Conservation (phyloP, 2,113 vertebrate species). For the Petroica traversi region DNA sequence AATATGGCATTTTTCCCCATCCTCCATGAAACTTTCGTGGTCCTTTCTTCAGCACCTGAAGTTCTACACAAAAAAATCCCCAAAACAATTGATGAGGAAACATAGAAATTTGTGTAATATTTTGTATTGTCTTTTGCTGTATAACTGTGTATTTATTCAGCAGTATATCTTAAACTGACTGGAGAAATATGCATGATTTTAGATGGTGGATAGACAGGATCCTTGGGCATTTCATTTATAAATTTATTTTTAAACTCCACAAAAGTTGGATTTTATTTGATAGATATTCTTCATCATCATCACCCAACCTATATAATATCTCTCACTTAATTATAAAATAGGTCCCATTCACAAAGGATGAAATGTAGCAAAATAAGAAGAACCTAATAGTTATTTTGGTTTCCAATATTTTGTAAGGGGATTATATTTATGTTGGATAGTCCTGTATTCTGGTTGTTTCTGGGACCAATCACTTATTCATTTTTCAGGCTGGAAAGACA, state of each 20-base stretch:
- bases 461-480: neutral
- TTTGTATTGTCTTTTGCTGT: neutral
- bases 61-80: neutral
- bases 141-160: neutral
- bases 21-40: neutral
- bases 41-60: neutral
- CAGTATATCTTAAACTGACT: neutral
- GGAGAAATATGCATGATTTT: neutral
- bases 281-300: neutral
- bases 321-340: neutral
- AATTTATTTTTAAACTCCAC: neutral
- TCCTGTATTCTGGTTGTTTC: neutral
- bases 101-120: fast-evolving
- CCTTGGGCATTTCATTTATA: neutral
- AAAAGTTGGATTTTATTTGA: neutral
- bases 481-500: neutral
- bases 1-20: neutral
- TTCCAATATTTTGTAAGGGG: neutral
- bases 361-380: neutral
- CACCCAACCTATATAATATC: neutral
- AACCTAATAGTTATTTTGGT: neutral
- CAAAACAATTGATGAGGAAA: neutral
- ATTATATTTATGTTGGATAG: neutral
- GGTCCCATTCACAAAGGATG: neutral
- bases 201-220: neutral